A percentile compares a stretch with the other conserved stretches of the same genome.
Evolutionary conservation across 2,113 vertebrate genomes (phyloP).

Genomic region (Telmatochromis bifrenatus): DNA sequence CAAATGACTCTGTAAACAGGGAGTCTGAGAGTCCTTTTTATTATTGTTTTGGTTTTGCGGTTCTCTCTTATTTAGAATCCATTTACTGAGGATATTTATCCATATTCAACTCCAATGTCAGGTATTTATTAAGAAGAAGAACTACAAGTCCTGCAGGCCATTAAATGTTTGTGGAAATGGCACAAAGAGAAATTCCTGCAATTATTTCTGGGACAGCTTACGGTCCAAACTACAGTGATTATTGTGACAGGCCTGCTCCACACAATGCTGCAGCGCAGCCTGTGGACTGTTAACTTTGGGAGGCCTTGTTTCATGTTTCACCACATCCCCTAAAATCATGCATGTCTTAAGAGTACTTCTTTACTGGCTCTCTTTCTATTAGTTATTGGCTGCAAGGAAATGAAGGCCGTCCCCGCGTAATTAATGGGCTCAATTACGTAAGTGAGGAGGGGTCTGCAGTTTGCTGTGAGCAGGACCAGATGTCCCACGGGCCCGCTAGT

Average conservation of each 20-base stretch:
- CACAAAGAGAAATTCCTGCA: neutral
- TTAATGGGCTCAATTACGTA: conserved; percentile 72
- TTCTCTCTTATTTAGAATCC: neutral
- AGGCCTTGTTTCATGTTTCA: conserved; percentile 29
- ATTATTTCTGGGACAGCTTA: neutral
- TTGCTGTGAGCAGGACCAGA: conserved; percentile 61
- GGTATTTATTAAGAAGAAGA: neutral
- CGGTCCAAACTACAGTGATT: neutral
- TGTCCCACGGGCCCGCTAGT: conserved; percentile 17
- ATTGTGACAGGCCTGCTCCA: neutral
- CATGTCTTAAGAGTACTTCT: conserved; percentile 7
- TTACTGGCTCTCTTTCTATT: conserved; percentile 35
- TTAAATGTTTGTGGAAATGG: neutral
- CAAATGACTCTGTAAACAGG: neutral
- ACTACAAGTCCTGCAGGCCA: neutral
- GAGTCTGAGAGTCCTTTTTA: neutral
- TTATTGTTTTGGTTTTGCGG: neutral
- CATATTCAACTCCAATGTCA: neutral
- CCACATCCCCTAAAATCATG: conserved; percentile 37
- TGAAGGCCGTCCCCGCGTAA: conserved; percentile 47
- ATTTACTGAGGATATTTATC: neutral
- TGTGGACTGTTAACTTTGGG: conserved; percentile 4
- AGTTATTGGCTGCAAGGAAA: conserved; percentile 54
- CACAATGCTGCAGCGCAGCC: neutral
- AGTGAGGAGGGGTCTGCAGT: conserved; percentile 59